These are phyloP conservation scores for Cossypha niveicapilla DNA, from an alignment of 2,797 vertebrate species.

Conservation along the genomic window DNA sequence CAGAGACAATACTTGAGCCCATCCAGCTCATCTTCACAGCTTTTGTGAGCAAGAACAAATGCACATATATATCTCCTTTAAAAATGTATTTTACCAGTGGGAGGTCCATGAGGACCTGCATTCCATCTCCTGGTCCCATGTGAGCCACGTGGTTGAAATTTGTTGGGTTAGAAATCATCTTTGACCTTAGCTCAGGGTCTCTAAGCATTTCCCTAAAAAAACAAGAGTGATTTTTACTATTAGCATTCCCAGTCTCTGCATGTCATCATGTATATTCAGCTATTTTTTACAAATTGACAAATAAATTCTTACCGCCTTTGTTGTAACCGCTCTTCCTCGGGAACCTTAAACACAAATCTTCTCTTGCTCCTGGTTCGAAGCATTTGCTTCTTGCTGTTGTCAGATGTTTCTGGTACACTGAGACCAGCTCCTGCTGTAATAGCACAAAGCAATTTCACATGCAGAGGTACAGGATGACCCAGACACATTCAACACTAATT, in stretches of 20 bases:
- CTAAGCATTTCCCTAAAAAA: conserved; percentile 89
- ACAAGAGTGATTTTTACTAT: not conserved
- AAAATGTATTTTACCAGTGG: conserved; percentile 84
- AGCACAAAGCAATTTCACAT: not conserved
- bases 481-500: not conserved
- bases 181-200: conserved; percentile 92
- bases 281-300: not conserved
- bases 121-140: conserved; percentile 97
- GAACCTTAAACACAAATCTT: conserved; percentile 95
- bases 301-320: conserved; percentile 71
- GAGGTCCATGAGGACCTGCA: conserved; percentile 98
- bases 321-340: conserved; percentile 86
- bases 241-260: not conserved
- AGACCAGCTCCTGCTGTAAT: conserved; percentile 80
- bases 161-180: conserved; percentile 95
- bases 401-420: conserved; percentile 88
- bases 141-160: conserved; percentile 99
- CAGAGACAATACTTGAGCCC: not conserved
- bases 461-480: not conserved
- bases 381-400: conserved; percentile 94
- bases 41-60: conserved; percentile 4
- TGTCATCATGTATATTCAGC: not conserved
- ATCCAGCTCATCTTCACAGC: not conserved
- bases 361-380: conserved; percentile 93
- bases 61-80: not conserved